phyloP scores from a whole-genome alignment of 2,797 vertebrate species.

The Falco columbarius region DNA sequence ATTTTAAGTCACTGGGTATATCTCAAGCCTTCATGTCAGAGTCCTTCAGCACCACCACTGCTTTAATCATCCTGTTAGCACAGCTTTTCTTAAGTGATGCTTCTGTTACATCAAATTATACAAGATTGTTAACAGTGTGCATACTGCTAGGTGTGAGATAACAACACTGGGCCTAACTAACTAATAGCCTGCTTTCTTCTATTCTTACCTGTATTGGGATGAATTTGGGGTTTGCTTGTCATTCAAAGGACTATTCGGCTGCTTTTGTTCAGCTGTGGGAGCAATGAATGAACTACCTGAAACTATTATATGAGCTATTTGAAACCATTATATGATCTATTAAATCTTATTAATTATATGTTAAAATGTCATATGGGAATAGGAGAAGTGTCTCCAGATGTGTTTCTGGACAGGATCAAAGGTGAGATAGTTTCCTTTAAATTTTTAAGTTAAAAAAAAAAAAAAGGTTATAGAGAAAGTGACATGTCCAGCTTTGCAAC shows the following conservation, averaged over 20 bases:
- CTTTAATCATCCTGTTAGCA: constrained; percentile 16
- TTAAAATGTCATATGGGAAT: background rate
- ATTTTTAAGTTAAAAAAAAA: background rate
- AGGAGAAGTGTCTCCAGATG: background rate
- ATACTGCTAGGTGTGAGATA: background rate
- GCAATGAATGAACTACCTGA: background rate
- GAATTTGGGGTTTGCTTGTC: background rate
- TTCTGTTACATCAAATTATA: background rate
- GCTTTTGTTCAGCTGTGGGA: background rate
- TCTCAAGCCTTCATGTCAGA: background rate
- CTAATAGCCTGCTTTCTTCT: background rate
- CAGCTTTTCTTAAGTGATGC: background rate
- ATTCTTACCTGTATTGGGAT: background rate
- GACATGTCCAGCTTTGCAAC: background rate
- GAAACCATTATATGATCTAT: background rate
- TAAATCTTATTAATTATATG: background rate
- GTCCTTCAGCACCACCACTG: background rate
- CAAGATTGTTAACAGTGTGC: background rate
- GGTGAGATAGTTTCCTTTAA: background rate
- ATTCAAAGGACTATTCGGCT: background rate
- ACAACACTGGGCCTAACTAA: background rate
- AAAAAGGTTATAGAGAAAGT: background rate
- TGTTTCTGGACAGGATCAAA: background rate
- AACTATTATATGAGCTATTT: background rate
- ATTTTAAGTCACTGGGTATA: background rate